phyloP scores from a whole-genome alignment of 2,888 invertebrate genomes.

The Coronaproctus castanopsis region DNA sequence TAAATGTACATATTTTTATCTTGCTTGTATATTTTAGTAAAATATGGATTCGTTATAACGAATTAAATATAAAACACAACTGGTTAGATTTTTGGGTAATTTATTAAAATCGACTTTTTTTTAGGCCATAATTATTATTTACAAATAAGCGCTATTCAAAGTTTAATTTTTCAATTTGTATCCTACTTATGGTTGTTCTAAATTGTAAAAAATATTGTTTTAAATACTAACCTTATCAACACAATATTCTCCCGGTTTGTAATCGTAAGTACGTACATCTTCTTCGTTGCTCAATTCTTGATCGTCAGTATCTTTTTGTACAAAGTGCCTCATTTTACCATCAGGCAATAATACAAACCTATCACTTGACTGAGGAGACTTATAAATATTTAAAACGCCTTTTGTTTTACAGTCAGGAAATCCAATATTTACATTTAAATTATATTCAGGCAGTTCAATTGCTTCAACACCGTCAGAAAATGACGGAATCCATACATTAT shows the following conservation, averaged over 20 bases:
- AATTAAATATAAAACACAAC: no score
- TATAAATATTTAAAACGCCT: constrained; percentile 45
- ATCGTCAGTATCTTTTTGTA: constrained; percentile 32
- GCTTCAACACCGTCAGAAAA: not conserved
- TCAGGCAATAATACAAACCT: constrained; percentile 41
- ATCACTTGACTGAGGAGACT: constrained; percentile 38
- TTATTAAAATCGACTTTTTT: no score
- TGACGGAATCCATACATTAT: constrained; percentile 1
- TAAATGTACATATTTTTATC: no score
- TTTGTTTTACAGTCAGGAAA: constrained; percentile 47
- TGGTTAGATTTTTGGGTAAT: no score
- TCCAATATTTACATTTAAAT: constrained; percentile 41
- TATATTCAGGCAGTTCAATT: constrained; percentile 6
- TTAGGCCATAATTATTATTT: no score
- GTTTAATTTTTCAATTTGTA: no score
- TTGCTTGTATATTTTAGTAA: no score
- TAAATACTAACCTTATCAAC: constrained; percentile 43
- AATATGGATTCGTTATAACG: no score
- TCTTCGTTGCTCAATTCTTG: constrained; percentile 27
- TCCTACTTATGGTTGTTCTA: no score
- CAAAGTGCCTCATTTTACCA: constrained; percentile 53
- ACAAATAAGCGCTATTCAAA: no score
- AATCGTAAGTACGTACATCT: constrained; percentile 38
- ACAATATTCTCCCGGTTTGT: constrained; percentile 55
- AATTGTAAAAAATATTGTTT: not conserved